Conservation (phyloP, 2,797 vertebrate species). For the Halcyon leucocephala region DNA sequence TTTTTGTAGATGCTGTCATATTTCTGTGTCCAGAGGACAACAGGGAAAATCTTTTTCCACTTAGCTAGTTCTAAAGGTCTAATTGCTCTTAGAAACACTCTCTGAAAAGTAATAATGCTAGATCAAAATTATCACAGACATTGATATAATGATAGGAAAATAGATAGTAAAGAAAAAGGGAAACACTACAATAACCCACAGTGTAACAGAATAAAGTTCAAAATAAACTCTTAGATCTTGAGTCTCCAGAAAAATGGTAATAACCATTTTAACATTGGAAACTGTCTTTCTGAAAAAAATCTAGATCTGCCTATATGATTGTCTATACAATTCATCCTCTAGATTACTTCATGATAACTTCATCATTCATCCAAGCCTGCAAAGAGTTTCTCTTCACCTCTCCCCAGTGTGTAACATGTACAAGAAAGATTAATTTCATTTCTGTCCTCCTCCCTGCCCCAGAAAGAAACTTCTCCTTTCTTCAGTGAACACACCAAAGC, state of each 20-base stretch:
- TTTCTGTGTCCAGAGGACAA: background rate
- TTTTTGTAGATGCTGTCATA: background rate
- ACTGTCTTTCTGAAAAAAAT: background rate
- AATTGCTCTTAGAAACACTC: background rate
- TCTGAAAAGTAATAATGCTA: background rate
- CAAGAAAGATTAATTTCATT: background rate
- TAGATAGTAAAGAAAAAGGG: rapidly evolving
- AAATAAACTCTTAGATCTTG: background rate
- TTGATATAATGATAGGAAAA: background rate
- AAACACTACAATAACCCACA: background rate
- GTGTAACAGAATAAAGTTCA: background rate
- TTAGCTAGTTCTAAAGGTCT: background rate
- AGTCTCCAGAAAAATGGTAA: background rate
- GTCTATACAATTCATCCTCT: background rate
- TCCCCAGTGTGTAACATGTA: too few species aligned
- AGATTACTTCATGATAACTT: background rate
- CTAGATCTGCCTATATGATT: background rate
- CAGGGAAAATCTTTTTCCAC: background rate
- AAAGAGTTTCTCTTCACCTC: background rate
- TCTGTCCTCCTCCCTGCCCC: background rate
- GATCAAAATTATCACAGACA: background rate
- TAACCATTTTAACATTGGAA: background rate
- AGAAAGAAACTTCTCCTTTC: background rate
- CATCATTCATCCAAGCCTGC: background rate
- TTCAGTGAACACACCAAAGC: background rate